Evolutionary conservation across 2,113 vertebrate species (phyloP).

Genomic region (Nettapus auritus): DNA sequence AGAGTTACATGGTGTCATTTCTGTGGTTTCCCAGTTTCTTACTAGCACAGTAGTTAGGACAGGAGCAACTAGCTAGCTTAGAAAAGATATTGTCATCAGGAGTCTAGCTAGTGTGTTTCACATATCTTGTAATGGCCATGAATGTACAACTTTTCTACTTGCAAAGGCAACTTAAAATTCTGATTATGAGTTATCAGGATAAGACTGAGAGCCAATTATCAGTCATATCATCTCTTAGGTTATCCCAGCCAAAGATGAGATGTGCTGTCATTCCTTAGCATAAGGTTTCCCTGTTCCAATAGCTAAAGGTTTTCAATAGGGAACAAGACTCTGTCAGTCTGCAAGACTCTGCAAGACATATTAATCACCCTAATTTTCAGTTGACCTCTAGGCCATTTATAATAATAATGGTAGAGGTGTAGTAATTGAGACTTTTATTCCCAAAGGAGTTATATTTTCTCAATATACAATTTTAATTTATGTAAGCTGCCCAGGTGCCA

Average conservation of each 20-base stretch:
- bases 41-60: neutral
- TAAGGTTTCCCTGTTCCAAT: neutral
- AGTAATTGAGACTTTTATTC: slow-evolving; percentile 6
- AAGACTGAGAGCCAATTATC: neutral
- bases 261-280: neutral
- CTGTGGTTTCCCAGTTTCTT: neutral
- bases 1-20: neutral
- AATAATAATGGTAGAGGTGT: slow-evolving; percentile 8
- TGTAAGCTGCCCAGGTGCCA: slow-evolving; percentile 13
- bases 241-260: neutral
- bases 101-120: neutral
- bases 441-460: slow-evolving; percentile 24
- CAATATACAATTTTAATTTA: slow-evolving; percentile 36
- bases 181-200: neutral
- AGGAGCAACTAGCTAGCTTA: neutral
- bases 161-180: neutral
- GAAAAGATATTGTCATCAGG: neutral
- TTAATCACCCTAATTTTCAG: slow-evolving; percentile 33
- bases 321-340: neutral
- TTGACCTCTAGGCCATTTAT: slow-evolving; percentile 26
- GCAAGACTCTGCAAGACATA: neutral
- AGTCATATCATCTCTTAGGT: neutral
- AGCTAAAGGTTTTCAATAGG: neutral
- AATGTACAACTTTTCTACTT: neutral
- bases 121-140: neutral